These are phyloP conservation scores for Vesta saturnalis DNA, from an alignment of 2,888 invertebrate genomes.

Conservation along the genomic window DNA sequence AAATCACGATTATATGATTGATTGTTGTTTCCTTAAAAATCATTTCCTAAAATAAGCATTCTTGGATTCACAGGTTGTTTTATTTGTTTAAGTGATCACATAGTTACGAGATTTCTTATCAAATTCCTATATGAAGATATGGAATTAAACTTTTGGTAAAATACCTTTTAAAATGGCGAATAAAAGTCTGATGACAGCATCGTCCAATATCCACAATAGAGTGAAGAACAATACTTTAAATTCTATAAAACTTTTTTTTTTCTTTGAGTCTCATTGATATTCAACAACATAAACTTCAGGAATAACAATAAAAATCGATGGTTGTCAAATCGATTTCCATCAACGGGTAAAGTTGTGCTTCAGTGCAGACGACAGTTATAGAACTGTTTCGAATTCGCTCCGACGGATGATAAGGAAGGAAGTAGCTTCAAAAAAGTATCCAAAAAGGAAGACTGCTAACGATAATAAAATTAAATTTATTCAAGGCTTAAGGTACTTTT, in stretches of 20 bases:
- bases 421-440: constrained; percentile 13
- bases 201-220: constrained; percentile 46
- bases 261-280: constrained; percentile 51
- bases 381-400: constrained; percentile 20
- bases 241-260: constrained; percentile 36
- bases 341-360: constrained; percentile 37
- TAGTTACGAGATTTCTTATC: too few relatives aligned
- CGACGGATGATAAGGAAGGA: constrained; percentile 26
- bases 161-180: constrained; percentile 25
- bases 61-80: too few relatives aligned
- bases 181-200: constrained; percentile 20
- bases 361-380: constrained; percentile 27
- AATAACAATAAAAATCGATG: constrained; percentile 58
- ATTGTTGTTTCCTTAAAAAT: too few relatives aligned
- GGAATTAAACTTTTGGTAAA: too few relatives aligned
- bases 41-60: too few relatives aligned
- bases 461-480: constrained; percentile 24
- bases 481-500: constrained; percentile 11
- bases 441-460: constrained; percentile 14
- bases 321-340: constrained; percentile 54
- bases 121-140: too few relatives aligned
- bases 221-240: constrained; percentile 40
- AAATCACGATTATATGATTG: too few relatives aligned
- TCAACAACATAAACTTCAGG: constrained; percentile 55
- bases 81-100: too few relatives aligned